A percentile compares a stretch with the other conserved stretches of the same genome.
Evolutionary conservation across 1,140 invertebrate genomes (phyloP).

Genomic region (Solen grandis): DNA sequence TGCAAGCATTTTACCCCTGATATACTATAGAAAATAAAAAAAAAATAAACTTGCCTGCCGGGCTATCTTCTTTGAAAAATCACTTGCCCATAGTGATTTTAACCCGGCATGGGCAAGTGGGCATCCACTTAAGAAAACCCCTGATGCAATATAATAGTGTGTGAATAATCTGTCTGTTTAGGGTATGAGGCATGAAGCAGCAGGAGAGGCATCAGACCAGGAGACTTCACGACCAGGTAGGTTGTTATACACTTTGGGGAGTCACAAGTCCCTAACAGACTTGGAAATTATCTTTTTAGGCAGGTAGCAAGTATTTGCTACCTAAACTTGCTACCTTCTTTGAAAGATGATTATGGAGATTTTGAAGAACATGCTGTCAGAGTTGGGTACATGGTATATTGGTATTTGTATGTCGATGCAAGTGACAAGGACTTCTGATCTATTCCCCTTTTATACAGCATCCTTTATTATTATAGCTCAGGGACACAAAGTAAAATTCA

Average conservation of each 20-base stretch:
- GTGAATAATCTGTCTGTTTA: too few relatives aligned
- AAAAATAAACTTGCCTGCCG: too few relatives aligned
- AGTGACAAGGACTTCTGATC: too few relatives aligned
- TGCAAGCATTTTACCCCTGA: too few relatives aligned
- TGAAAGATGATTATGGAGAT: neutral
- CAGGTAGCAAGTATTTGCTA: neutral
- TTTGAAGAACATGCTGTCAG: neutral
- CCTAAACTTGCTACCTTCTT: neutral
- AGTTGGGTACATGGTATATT: neutral
- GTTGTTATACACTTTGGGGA: too few relatives aligned
- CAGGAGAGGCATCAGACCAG: slow-evolving; percentile 32
- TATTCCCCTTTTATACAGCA: too few relatives aligned
- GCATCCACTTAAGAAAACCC: too few relatives aligned
- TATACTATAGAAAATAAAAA: too few relatives aligned
- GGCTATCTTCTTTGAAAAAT: too few relatives aligned
- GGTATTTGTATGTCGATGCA: neutral
- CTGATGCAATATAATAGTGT: too few relatives aligned
- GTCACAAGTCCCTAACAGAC: neutral
- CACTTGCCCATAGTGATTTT: too few relatives aligned
- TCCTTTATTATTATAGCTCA: neutral
- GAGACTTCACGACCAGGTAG: slow-evolving; percentile 40
- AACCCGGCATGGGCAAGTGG: too few relatives aligned
- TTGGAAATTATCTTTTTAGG: neutral
- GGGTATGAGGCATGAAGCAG: slow-evolving; percentile 43
- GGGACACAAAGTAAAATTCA: neutral